Evolutionary conservation across 2,888 invertebrate species (phyloP).

Genomic region (Drosophila nr. medialis): DNA sequence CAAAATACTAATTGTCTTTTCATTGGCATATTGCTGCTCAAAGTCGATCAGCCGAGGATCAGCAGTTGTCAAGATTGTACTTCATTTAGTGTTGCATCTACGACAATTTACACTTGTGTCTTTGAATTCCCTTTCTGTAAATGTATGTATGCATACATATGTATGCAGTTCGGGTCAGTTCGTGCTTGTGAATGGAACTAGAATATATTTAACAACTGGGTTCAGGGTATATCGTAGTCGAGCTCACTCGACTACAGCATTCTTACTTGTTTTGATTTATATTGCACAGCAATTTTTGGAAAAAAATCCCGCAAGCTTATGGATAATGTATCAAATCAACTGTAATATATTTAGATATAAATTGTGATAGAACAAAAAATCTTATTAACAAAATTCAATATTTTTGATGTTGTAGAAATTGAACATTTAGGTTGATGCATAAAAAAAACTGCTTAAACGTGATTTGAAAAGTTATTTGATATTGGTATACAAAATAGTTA

Average conservation of each 20-base stretch:
- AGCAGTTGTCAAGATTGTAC: background rate
- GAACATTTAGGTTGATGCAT: background rate
- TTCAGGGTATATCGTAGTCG: no score
- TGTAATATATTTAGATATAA: constrained; percentile 8
- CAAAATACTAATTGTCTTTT: background rate
- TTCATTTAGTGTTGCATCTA: background rate
- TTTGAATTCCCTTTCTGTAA: background rate
- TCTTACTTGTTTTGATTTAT: no score
- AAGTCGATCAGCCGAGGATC: background rate
- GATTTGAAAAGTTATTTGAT: background rate
- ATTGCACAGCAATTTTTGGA: constrained; percentile 12
- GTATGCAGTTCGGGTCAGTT: no score
- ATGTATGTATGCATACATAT: no score
- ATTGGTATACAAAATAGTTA: constrained; percentile 8
- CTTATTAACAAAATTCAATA: constrained; percentile 15
- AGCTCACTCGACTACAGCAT: no score
- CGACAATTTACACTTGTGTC: background rate
- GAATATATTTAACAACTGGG: no score
- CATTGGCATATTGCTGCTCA: background rate
- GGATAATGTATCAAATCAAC: constrained; percentile 3
- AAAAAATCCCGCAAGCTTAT: background rate
- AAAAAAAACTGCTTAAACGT: background rate
- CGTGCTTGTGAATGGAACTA: no score
- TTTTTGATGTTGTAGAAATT: constrained; percentile 5
- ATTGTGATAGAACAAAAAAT: constrained; percentile 3